These are phyloP conservation scores for Epizoanthus rinbou DNA, from an alignment of 92 coral and sea anemone species.

Conservation along the genomic window DNA sequence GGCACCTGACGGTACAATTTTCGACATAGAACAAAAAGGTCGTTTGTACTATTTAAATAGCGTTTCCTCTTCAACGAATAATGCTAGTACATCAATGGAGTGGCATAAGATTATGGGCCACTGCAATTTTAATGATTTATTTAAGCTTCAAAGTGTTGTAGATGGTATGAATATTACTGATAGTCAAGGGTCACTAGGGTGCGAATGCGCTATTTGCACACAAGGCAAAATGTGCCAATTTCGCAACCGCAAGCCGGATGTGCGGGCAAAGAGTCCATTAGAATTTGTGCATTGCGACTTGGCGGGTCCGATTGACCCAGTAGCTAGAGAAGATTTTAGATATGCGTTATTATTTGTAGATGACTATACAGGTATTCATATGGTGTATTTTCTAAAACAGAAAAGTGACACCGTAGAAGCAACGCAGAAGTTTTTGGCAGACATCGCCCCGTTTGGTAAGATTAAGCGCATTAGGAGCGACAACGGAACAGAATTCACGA, in stretches of 20 bases:
- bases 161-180: too few relatives aligned
- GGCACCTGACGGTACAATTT: conserved; percentile 39
- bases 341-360: neutral
- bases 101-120: conserved; percentile 32
- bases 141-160: conserved; percentile 35
- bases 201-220: neutral
- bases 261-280: neutral
- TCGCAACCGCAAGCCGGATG: too few relatives aligned
- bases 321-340: neutral
- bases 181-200: too few relatives aligned
- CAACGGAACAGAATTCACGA: conserved; percentile 52
- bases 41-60: conserved; percentile 17
- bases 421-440: conserved; percentile 44
- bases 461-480: conserved; percentile 51
- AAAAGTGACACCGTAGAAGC: conserved; percentile 51
- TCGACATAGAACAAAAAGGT: conserved; percentile 3
- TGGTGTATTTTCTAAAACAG: conserved; percentile 37
- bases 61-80: neutral
- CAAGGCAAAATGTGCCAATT: conserved; percentile 15
- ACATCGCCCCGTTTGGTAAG: conserved; percentile 53
- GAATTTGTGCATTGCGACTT: conserved; percentile 6
- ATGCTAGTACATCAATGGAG: neutral
- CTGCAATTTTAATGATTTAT: conserved; percentile 26
- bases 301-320: neutral
- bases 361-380: conserved; percentile 32